Conservation (phyloP, 2,797 vertebrate species). For the Dryobates pubescens region DNA sequence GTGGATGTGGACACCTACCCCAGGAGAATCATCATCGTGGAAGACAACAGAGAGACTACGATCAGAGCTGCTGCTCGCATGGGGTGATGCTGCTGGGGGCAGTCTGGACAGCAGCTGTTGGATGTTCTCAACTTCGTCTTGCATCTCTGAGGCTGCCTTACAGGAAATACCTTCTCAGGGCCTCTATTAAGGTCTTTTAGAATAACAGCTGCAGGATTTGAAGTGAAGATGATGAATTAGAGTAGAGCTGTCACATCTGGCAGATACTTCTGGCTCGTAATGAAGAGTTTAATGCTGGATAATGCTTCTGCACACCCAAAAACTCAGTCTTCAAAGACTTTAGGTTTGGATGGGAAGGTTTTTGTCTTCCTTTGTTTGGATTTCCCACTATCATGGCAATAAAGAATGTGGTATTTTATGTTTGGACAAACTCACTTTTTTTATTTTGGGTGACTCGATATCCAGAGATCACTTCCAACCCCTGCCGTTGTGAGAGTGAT, state of each 20-base stretch:
- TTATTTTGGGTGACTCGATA: not conserved
- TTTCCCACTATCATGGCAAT: constrained; percentile 35
- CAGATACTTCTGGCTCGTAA: not conserved
- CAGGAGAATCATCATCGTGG: constrained; percentile 88
- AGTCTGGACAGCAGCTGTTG: not conserved
- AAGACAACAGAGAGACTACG: constrained; percentile 86
- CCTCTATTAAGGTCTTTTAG: not conserved
- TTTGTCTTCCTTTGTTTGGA: constrained; percentile 41
- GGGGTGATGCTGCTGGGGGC: not conserved
- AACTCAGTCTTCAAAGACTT: not conserved
- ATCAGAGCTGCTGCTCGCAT: not conserved
- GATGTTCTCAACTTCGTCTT: not conserved
- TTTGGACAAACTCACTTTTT: not conserved
- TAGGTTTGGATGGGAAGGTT: not conserved
- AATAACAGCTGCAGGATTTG: not conserved
- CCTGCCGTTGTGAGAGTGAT: not conserved
- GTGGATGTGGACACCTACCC: constrained; percentile 91
- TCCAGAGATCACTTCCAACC: too few relatives aligned
- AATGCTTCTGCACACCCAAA: not conserved
- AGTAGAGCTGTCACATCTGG: not conserved
- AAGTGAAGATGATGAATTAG: not conserved
- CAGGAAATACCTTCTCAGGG: not conserved
- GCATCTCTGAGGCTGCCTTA: not conserved
- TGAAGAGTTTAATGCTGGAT: not conserved
- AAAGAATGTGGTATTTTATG: constrained; percentile 24